These are phyloP conservation scores for Gymnorhina tibicen DNA, from an alignment of 2,113 vertebrate species.

Conservation along the genomic window DNA sequence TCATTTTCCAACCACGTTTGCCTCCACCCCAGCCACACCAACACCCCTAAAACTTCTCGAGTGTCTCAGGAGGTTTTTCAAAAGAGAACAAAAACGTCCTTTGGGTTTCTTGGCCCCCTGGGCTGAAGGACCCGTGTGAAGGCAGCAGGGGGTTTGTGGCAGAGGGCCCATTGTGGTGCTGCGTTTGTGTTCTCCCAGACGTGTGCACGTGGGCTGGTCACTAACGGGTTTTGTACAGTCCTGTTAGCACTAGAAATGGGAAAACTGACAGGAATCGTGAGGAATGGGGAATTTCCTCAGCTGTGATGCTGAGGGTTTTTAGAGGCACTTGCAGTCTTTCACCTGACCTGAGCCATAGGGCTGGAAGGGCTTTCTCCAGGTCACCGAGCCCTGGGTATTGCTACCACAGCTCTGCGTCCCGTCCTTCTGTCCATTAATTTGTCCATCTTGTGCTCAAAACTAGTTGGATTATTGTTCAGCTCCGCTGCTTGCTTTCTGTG, in stretches of 20 bases:
- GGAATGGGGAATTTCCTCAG: not conserved
- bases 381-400: not conserved
- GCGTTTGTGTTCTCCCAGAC: not conserved
- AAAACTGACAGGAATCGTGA: not conserved
- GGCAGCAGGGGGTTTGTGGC: not conserved
- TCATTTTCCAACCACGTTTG: fast-evolving
- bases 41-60: fast-evolving
- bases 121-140: not conserved
- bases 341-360: not conserved
- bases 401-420: not conserved
- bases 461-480: not conserved
- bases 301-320: not conserved
- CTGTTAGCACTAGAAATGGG: not conserved
- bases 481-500: not conserved
- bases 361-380: not conserved
- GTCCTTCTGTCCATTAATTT: conserved; percentile 5
- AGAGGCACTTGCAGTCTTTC: not conserved
- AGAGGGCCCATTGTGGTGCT: not conserved
- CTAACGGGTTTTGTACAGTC: not conserved
- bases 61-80: not conserved
- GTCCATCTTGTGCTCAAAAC: not conserved
- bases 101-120: not conserved
- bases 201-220: fast-evolving
- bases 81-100: not conserved
- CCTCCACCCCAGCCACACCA: not conserved